Conservation (phyloP, 2,797 vertebrate species). For the Scyliorhinus canicula region DNA sequence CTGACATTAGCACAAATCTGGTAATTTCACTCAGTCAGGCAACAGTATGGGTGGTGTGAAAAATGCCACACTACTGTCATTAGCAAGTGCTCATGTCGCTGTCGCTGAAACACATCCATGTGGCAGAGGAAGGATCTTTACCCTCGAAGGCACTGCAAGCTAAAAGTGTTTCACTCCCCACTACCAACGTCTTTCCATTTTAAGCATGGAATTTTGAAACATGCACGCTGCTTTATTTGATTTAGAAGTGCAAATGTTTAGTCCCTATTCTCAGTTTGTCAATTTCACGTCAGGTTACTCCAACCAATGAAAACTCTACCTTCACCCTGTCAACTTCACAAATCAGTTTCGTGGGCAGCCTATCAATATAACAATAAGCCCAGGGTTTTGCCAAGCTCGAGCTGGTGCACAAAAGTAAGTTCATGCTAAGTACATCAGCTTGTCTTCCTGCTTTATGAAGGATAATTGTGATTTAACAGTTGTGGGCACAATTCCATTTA, state of each 20-base stretch:
- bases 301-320: neutral
- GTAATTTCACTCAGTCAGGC: neutral
- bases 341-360: neutral
- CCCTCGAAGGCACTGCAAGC: neutral
- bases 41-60: neutral
- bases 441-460: neutral
- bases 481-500: neutral
- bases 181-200: neutral
- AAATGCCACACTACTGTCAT: neutral
- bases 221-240: neutral
- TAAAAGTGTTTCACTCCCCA: neutral
- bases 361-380: neutral
- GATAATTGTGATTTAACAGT: neutral
- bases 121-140: neutral
- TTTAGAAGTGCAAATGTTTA: neutral
- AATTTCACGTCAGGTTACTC: neutral
- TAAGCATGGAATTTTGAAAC: neutral
- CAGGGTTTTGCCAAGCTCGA: neutral
- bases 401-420: neutral
- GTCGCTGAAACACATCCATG: neutral
- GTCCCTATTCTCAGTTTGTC: neutral
- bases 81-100: neutral
- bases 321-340: neutral
- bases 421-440: neutral
- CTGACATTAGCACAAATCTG: neutral